These are phyloP conservation scores for Thereuonema tuberculata DNA, from an alignment of 1,140 invertebrate species.

Conservation along the genomic window DNA sequence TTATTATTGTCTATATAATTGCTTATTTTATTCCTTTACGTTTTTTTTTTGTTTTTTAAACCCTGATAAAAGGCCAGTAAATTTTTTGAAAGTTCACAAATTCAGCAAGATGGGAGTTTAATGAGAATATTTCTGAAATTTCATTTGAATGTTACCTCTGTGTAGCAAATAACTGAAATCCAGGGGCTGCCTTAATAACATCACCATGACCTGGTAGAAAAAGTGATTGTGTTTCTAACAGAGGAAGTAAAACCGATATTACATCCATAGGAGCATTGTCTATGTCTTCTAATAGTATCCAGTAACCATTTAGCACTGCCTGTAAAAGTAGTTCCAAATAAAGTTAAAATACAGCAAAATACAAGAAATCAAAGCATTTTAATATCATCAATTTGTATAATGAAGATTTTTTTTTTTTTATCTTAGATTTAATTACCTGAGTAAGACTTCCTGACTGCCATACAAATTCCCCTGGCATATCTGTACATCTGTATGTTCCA, in stretches of 20 bases:
- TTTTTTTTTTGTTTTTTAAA: no score
- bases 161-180: constrained; percentile 85
- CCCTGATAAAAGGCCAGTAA: no score
- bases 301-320: constrained; percentile 73
- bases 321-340: constrained; percentile 30
- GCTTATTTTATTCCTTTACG: no score
- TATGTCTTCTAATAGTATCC: constrained; percentile 92
- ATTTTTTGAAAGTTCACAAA: no score
- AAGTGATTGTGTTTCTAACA: constrained; percentile 70
- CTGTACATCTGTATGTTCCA: constrained; percentile 89
- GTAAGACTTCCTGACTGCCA: constrained; percentile 89
- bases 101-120: no score
- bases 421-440: constrained; percentile 42
- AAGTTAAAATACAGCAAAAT: constrained; percentile 1
- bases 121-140: no score
- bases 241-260: constrained; percentile 63
- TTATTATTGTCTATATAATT: no score
- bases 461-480: constrained; percentile 90
- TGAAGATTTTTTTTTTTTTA: no score
- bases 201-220: constrained; percentile 76
- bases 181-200: constrained; percentile 54
- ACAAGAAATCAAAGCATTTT: not conserved
- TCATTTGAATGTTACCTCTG: no score
- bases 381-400: no score
- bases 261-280: constrained; percentile 88